phyloP scores from a whole-genome alignment of 1,140 invertebrate species.

The Meteorus sp. region DNA sequence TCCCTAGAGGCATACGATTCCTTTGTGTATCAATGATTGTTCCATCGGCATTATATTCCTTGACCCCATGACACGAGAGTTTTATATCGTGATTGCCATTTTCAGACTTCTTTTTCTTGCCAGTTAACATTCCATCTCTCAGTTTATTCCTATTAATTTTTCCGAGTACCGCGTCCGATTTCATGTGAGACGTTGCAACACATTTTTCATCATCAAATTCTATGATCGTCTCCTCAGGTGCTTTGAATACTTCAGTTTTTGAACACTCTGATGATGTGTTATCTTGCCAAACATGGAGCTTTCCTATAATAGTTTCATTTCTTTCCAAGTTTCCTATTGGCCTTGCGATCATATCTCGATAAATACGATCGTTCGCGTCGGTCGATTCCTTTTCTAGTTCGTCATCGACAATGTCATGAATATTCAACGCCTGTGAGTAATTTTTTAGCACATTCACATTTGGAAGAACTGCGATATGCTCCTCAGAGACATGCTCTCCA shows the following conservation, averaged over 20 bases:
- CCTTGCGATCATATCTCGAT: too few relatives aligned
- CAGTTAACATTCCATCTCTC: slow-evolving; percentile 12
- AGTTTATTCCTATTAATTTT: slow-evolving; percentile 4
- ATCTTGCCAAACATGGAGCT: slow-evolving; percentile 48
- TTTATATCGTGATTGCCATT: slow-evolving; percentile 26
- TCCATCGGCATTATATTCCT: slow-evolving; percentile 18
- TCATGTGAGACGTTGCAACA: neutral
- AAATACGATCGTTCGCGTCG: neutral
- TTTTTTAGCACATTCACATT: slow-evolving; percentile 15
- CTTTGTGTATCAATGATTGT: slow-evolving; percentile 26
- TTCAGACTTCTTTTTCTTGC: slow-evolving; percentile 23
- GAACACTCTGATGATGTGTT: slow-evolving; percentile 23
- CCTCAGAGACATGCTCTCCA: slow-evolving; percentile 22
- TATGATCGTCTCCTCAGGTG: slow-evolving; percentile 37
- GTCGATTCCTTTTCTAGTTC: neutral
- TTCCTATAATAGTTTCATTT: slow-evolving; percentile 38
- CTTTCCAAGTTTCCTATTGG: neutral
- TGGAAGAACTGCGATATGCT: slow-evolving; percentile 29
- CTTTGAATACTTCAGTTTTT: slow-evolving; percentile 6
- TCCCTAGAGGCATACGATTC: slow-evolving; percentile 48
- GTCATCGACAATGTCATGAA: neutral
- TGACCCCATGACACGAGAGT: slow-evolving; percentile 25
- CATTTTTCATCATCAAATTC: slow-evolving; percentile 37
- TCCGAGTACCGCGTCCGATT: neutral
- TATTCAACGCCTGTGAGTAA: neutral